Base-by-base conservation (phyloP, 2,888 invertebrate genomes). In the Arctia plantaginis region DNA sequence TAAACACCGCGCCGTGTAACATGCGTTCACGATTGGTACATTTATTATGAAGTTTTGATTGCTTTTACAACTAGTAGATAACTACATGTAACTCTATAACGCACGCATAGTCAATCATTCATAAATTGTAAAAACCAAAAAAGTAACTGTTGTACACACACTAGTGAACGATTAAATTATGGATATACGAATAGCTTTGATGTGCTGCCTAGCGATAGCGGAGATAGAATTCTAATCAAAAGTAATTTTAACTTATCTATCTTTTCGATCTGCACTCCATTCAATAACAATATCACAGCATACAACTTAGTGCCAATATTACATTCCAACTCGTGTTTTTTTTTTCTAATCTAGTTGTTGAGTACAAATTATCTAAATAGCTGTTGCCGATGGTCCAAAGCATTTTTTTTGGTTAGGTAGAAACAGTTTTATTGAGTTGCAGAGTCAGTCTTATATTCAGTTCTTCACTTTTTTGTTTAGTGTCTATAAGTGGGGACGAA, bases 71-170 rank as follows among this genome's bases (percentile, higher is more conserved):
- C 82, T 75, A 59, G 74, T 82, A 79, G 71, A 74, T 15, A 71
- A 72, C 55, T 67, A 66, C 33, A 74, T 64, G 68, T 74, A 23
- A 18, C 23, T 51, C 23, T 39, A 76, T 4, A n/a, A 73, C 66
- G 62, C 79, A 82, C 77, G 82, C 76, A 76, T 66, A 66, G 68
- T 73, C 33, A 65, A 81, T 77, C 69, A 82, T 67, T 77, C 69
- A 82, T 67, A 74, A 70, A 78, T 47, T 76, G 47, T 69, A 73
- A 71, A 80, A 79, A 77, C 77, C 73, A 74, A 72, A 76, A n/a
- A n/a, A n/a, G n/a, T n/a, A n/a, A 75, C 76, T 68, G 77, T 82
- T 82, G 82, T 83, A 70, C 77, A 82, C 82, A 83, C 83, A 77
- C 77, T 77, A 80, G 77, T 78, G 80, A 79, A 77, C 77, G 70